Conservation (phyloP, 2,888 invertebrate species). For the Erebia palarica region DNA sequence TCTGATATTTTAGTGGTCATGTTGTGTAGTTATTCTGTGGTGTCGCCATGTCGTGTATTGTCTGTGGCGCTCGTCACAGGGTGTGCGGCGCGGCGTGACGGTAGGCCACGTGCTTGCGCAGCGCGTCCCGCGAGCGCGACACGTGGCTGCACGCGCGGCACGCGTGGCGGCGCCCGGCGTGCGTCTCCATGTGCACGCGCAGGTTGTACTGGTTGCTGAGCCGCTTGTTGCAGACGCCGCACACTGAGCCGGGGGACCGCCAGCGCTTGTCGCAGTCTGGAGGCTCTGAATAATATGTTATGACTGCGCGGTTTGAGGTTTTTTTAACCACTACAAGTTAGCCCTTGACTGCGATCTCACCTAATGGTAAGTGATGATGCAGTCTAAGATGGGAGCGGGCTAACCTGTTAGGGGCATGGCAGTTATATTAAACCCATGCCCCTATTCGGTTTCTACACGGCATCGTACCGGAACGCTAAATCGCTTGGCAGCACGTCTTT, state of each 20-base stretch:
- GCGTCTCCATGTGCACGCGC: constrained; percentile 95
- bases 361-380: too few relatives aligned
- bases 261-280: constrained; percentile 66
- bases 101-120: constrained; percentile 94
- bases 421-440: too few relatives aligned
- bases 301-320: too few relatives aligned
- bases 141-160: constrained; percentile 94
- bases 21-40: neutral
- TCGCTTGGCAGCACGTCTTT: too few relatives aligned
- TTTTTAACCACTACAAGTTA: too few relatives aligned
- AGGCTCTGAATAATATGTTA: constrained; percentile 49
- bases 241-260: constrained; percentile 81
- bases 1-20: neutral
- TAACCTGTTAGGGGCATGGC: too few relatives aligned
- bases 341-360: too few relatives aligned
- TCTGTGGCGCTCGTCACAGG: neutral
- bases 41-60: too few relatives aligned
- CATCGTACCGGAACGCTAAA: too few relatives aligned
- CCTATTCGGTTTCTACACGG: too few relatives aligned
- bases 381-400: too few relatives aligned
- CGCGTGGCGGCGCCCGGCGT: constrained; percentile 93
- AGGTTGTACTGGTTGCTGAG: constrained; percentile 95
- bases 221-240: constrained; percentile 93
- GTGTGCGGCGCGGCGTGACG: constrained; percentile 83
- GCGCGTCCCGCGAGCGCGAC: constrained; percentile 92